Evolutionary conservation across 2,888 invertebrate species (phyloP), one percentile per base, ranked within the genome.

Genomic region (Phragmatobia fuliginosa): DNA sequence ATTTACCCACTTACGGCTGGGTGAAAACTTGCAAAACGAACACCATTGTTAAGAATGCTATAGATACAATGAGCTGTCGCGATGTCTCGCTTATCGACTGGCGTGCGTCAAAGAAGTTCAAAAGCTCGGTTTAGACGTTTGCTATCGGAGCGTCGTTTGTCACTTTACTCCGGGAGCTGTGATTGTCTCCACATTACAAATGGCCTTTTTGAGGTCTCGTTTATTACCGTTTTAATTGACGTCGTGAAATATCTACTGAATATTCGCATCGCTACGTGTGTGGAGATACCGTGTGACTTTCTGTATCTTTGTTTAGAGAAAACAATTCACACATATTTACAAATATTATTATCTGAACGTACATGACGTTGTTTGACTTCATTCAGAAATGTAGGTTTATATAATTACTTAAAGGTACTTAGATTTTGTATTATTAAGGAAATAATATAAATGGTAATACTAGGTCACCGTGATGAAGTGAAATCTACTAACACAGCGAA

Each of bases 11-110:
- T 94, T 94, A 91, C 77, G 84, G 87, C 84, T 89, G 87, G 88
- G 90, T 93, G 94, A 94, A 94, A 94, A 95, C 94, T 94, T 93
- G 92, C 91, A 90, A 93, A 94, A 93, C 90, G 92, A 89, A 91
- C 87, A 63, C 83, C 85, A 91, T 94, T 94, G 94, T 94, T 68
- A 83, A 84, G 84, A 83, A 83, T 85, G 84, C 84, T 77, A 78
- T 78, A 77, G 79, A 84, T 85, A 91, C 90, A 90, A 88, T 88
- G 79, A 80, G 69, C 72, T 85, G 87, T 85, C 83, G 85, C 85
- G 75, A 77, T 82, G 82, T 76, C 80, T 78, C 87, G 92, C 93
- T 94, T 95, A 94, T 94, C 94, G 93, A 93, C 85, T 78, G 80
- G 67, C 60, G 63, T 86, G 87, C 90, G 93, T 94, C 94, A 94